These are phyloP conservation scores for Pocillopora grandis DNA, from an alignment of 92 coral and sea anemone species.

Conservation along the genomic window DNA sequence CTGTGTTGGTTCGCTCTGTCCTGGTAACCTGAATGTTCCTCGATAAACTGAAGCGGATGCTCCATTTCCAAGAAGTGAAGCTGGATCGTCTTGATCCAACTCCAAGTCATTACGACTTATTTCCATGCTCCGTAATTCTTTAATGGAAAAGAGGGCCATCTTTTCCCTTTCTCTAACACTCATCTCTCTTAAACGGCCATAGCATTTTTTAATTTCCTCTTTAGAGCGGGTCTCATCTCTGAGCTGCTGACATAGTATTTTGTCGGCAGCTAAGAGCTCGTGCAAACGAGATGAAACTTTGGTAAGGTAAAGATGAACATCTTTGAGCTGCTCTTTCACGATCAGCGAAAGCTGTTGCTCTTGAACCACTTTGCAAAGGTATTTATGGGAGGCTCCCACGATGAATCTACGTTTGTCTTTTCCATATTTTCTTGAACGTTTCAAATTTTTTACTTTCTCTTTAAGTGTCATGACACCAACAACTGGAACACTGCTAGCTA, in stretches of 20 bases:
- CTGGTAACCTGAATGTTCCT: constrained; percentile 23
- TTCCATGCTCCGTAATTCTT: constrained; percentile 16
- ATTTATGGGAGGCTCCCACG: constrained; percentile 10
- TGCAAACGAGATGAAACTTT: constrained; percentile 36
- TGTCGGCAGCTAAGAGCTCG: constrained; percentile 39
- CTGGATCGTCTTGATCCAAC: constrained; percentile 35
- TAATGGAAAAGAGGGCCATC: constrained; percentile 25
- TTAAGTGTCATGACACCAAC: constrained; percentile 32
- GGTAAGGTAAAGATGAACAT: constrained; percentile 23
- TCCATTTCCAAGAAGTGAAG: constrained; percentile 37
- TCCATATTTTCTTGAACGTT: constrained; percentile 3
- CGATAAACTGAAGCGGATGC: constrained; percentile 46
- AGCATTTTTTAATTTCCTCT: not conserved
- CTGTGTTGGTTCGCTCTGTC: not conserved
- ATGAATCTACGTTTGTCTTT: constrained; percentile 39
- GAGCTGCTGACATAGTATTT: constrained; percentile 23
- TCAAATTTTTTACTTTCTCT: constrained; percentile 23
- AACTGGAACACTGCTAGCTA: constrained; percentile 37
- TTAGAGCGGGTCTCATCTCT: not conserved
- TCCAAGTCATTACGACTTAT: constrained; percentile 28
- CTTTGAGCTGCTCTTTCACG: constrained; percentile 35
- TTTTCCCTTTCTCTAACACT: not conserved
- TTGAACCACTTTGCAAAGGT: constrained; percentile 2
- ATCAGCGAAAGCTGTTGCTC: not conserved
- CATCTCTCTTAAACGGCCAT: constrained; percentile 30